Evolutionary conservation across 1,140 invertebrate species (phyloP).

Genomic region (Calephelis nemesis): DNA sequence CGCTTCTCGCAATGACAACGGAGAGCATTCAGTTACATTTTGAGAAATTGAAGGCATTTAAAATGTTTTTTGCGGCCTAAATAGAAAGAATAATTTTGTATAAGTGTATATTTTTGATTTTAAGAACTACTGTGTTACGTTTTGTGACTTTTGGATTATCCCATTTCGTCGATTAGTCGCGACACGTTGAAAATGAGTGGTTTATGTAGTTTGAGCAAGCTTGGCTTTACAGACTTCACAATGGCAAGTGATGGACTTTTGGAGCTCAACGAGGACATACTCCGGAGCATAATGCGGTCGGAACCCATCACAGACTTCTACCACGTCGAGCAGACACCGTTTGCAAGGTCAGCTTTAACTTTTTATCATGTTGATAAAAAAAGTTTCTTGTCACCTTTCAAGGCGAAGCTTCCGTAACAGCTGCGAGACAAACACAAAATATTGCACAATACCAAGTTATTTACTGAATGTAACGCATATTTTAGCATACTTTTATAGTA

Average conservation of each 20-base stretch:
- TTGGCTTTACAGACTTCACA: slow-evolving; percentile 73
- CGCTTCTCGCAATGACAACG: slow-evolving; percentile 77
- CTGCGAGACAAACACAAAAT: background rate
- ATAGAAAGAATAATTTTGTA: slow-evolving; percentile 58
- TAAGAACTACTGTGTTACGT: slow-evolving; percentile 72
- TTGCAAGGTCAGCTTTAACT: slow-evolving; percentile 80
- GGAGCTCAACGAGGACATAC: slow-evolving; percentile 80
- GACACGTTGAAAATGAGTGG: slow-evolving; percentile 78
- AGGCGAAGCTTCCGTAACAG: slow-evolving; percentile 8
- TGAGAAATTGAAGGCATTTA: slow-evolving; percentile 76
- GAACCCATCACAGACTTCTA: slow-evolving; percentile 84
- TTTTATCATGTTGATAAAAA: slow-evolving; percentile 6
- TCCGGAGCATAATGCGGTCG: slow-evolving; percentile 80
- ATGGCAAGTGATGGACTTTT: slow-evolving; percentile 82
- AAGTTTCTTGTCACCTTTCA: slow-evolving; percentile 18
- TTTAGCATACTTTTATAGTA: background rate
- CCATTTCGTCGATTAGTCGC: slow-evolving; percentile 66
- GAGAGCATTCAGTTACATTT: slow-evolving; percentile 76
- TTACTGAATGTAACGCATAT: slow-evolving; percentile 17
- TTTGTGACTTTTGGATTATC: slow-evolving; percentile 62
- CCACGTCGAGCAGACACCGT: slow-evolving; percentile 84
- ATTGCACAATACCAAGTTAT: background rate
- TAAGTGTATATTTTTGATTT: slow-evolving; percentile 70
- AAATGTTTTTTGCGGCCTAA: slow-evolving; percentile 75
- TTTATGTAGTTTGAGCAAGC: slow-evolving; percentile 71